Conservation (phyloP, 2,797 vertebrate genomes). For the Chelmon rostratus region DNA sequence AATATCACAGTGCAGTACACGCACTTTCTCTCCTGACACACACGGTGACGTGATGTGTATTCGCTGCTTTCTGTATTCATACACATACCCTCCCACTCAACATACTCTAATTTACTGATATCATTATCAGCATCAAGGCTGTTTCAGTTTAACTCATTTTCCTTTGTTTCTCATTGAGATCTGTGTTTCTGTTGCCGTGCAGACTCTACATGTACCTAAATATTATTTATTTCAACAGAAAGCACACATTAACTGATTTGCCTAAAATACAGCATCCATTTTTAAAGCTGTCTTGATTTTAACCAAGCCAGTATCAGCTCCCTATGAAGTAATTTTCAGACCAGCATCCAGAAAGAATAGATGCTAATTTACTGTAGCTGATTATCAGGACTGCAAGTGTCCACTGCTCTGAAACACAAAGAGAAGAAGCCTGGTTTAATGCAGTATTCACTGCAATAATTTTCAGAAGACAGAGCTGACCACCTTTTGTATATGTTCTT, state of each 20-base stretch:
- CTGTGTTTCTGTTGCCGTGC: background rate
- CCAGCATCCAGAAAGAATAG: background rate
- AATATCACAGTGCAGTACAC: background rate
- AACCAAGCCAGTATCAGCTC: background rate
- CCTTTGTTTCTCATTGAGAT: background rate
- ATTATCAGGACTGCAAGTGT: background rate
- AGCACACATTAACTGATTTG: background rate
- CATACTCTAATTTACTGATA: constrained; percentile 3
- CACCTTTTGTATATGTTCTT: background rate
- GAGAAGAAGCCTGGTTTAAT: background rate
- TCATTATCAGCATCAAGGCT: constrained; percentile 12
- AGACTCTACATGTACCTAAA: background rate
- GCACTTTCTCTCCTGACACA: background rate
- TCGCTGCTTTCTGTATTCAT: background rate
- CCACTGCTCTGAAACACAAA: background rate
- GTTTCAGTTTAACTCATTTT: background rate
- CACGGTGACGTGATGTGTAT: background rate
- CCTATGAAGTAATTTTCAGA: background rate
- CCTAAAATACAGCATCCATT: background rate
- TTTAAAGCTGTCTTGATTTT: constrained; percentile 13
- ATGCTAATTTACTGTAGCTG: background rate
- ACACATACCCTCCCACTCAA: background rate
- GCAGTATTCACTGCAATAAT: too few relatives aligned
- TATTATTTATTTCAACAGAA: background rate
- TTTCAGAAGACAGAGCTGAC: background rate